Percentiles rank a stretch among this genome's conserved stretches.
Evolutionary conservation across 2,113 vertebrate genomes (phyloP).

Genomic region (Chaetura pelagica): DNA sequence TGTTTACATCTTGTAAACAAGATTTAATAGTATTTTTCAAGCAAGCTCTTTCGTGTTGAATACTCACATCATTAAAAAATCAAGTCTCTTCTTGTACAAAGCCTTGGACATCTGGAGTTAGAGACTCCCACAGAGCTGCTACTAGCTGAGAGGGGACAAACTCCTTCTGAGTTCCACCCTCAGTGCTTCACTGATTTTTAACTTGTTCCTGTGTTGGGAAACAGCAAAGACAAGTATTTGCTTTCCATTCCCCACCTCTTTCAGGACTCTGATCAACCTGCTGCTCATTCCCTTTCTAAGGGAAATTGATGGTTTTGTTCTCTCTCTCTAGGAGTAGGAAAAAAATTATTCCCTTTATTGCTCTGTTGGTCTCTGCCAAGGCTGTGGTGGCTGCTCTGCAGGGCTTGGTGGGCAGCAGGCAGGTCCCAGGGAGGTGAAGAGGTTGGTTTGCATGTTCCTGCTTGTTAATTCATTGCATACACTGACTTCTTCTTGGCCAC

Average conservation of each 20-base stretch:
- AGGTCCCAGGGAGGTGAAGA: background rate
- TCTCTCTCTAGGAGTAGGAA: background rate
- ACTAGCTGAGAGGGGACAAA: background rate
- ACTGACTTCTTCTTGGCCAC: background rate
- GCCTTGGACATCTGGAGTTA: background rate
- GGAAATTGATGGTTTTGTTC: background rate
- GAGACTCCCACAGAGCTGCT: background rate
- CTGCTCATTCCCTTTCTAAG: background rate
- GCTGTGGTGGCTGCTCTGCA: background rate
- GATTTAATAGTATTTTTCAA: background rate
- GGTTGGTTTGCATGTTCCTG: background rate
- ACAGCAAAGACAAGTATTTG: background rate
- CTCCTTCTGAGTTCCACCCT: background rate
- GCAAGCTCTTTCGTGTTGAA: background rate
- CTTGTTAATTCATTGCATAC: background rate
- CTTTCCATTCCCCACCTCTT: background rate
- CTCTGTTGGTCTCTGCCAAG: background rate
- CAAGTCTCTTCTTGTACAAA: background rate
- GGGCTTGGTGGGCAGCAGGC: background rate
- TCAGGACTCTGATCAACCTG: background rate
- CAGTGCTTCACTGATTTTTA: background rate
- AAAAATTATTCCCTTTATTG: background rate
- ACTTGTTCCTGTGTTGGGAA: background rate
- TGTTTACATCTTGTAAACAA: background rate
- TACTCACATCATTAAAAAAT: background rate